These are phyloP conservation scores for Tetragonisca angustula DNA, from an alignment of 2,888 invertebrate genomes.

Conservation along the genomic window DNA sequence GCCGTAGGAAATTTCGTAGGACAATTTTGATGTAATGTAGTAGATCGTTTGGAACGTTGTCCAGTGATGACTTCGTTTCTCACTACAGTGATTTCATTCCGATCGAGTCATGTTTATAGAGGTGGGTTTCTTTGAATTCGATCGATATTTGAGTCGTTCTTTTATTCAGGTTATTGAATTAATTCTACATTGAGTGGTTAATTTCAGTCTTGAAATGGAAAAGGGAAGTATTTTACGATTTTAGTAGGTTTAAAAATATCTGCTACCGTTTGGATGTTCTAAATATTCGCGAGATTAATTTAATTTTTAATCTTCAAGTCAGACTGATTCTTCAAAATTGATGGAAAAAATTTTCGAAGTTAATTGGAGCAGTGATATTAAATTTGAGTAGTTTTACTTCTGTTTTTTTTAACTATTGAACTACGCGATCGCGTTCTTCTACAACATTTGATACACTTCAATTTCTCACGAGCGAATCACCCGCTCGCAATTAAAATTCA, in stretches of 20 bases:
- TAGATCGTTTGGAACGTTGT: conserved; percentile 18
- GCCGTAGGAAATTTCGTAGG: background rate
- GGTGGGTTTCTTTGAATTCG: background rate
- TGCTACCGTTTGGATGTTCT: background rate
- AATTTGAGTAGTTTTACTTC: background rate
- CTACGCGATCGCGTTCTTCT: background rate
- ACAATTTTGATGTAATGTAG: conserved; percentile 34
- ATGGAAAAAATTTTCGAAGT: background rate
- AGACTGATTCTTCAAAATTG: background rate
- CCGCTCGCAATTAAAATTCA: background rate
- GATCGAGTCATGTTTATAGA: conserved; percentile 1
- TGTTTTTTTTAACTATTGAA: background rate
- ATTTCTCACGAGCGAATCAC: background rate
- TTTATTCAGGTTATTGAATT: background rate
- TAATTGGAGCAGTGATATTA: background rate
- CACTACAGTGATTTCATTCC: conserved; percentile 23
- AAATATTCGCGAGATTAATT: background rate
- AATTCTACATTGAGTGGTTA: background rate
- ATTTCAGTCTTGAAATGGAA: background rate
- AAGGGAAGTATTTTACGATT: background rate
- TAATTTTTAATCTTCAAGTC: background rate
- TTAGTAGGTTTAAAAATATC: too few relatives aligned
- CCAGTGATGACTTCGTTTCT: conserved; percentile 17
- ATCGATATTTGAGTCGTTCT: background rate
- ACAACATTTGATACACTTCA: background rate